These are phyloP conservation scores for Adelosebastes latens DNA, from an alignment of 2,797 vertebrate genomes.

Conservation along the genomic window DNA sequence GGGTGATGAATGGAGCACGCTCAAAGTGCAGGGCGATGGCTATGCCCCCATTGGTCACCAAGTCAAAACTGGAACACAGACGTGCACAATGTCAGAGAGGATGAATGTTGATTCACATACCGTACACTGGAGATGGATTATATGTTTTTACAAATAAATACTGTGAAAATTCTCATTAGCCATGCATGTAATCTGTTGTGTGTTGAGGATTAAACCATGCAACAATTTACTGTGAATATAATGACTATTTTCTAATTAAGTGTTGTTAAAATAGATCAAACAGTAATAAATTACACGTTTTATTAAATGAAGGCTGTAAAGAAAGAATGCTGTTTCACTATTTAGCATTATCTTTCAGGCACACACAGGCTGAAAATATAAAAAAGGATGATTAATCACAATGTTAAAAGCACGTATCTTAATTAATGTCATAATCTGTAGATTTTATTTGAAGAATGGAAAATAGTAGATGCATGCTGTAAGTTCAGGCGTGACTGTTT, in stretches of 20 bases:
- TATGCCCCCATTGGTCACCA: conserved; percentile 94
- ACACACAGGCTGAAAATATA: conserved; percentile 51
- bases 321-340: conserved; percentile 31
- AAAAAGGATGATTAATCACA: conserved; percentile 49
- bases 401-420: conserved; percentile 29
- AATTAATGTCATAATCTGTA: conserved; percentile 54
- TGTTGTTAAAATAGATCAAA: conserved; percentile 42
- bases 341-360: conserved; percentile 57
- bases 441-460: conserved; percentile 36
- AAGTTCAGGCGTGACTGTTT: conserved; percentile 29
- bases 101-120: conserved; percentile 5
- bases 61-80: conserved; percentile 90
- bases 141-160: not conserved
- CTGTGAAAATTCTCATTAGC: conserved; percentile 15
- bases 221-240: conserved; percentile 4
- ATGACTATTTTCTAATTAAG: conserved; percentile 44
- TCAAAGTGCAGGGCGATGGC: conserved; percentile 93
- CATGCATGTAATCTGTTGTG: conserved; percentile 24
- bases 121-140: conserved; percentile 4
- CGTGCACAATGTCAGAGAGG: conserved; percentile 18
- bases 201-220: conserved; percentile 31
- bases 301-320: conserved; percentile 48
- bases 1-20: conserved; percentile 96
- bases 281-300: conserved; percentile 47
- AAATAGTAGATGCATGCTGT: conserved; percentile 15